Base-by-base conservation (phyloP, 2,888 invertebrate species). In the Polietes domitor region DNA sequence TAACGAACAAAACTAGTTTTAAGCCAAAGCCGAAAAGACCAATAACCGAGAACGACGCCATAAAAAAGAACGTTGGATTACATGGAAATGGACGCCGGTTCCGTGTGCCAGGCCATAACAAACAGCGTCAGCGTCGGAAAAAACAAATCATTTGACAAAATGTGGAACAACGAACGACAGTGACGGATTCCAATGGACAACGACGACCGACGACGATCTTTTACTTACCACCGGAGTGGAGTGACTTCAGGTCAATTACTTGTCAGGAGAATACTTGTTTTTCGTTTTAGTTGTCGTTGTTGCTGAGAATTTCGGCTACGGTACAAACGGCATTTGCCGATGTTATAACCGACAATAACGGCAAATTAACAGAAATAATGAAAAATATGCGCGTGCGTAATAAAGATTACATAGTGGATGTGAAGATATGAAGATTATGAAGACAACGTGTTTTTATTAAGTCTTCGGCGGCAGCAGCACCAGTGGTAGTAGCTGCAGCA, bases 51-150 rank as follows among this genome's bases (percentile, higher is more conserved):
- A 21, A 68, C 50, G 55, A 68, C 50, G 55, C 43, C 19, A 50
- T 24, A 19, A 63, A 79, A 79, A 82, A 74, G 63, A 80, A 78
- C 61, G 72, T 43, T 76, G 71, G 81, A 78, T 84, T 84, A 84
- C 80, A 78, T 81, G 81, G 84, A 84, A 84, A 78, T 78, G 75
- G 81, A 73, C 80, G 84, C 80, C 78, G 84, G 80, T 84, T 84
- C 80, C 76, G 10, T 68, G 80, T 86, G 83, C 86, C 72, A 76
- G 43, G 41, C 55, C 26, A 71, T 1, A 26, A 70, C 43, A 12
- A 47, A 41, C 37, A 72, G 74, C 47, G 53, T 24, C 58, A 65
- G 28, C 65, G 26, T 61, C 28, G 61, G 61, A 61, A 61, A 32
- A 61, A 61, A 24, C 24, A 19, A 43, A 24, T 41, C 10, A 28